Evolutionary conservation across 2,888 invertebrate species (phyloP).

Genomic region (Tridacna crocea): DNA sequence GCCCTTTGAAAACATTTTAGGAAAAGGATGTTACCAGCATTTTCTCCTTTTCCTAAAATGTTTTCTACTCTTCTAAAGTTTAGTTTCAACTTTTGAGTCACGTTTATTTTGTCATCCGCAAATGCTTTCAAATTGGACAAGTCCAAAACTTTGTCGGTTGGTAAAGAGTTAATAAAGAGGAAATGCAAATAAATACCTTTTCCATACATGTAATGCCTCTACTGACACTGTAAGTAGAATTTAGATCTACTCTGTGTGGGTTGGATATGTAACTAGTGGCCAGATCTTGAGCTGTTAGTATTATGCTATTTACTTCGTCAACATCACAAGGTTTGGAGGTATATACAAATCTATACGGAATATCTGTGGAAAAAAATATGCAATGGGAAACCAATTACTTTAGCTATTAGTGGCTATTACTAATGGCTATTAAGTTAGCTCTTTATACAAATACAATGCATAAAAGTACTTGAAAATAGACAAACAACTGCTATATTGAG

Average conservation of each 20-base stretch:
- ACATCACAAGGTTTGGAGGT: conserved; percentile 25
- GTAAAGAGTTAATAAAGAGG: not conserved
- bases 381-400: too few species aligned
- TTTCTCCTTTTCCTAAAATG: too few species aligned
- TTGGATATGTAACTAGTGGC: conserved; percentile 70
- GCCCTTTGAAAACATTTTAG: too few species aligned
- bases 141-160: not conserved
- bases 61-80: too few species aligned
- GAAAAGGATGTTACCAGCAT: too few species aligned
- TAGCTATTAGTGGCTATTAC: not conserved
- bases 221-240: conserved; percentile 65
- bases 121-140: too few species aligned
- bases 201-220: conserved; percentile 73
- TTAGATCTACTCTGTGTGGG: conserved; percentile 73
- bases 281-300: conserved; percentile 67
- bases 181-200: conserved; percentile 66
- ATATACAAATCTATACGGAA: conserved; percentile 77
- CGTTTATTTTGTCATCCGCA: too few species aligned
- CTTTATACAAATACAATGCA: not conserved
- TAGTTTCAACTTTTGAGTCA: too few species aligned
- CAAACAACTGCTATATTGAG: not conserved
- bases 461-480: not conserved
- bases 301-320: conserved; percentile 63
- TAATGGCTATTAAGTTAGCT: not conserved
- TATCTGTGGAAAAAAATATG: conserved; percentile 65